Evolutionary conservation across 2,888 invertebrate species (phyloP).

Genomic region (Nematopogon swammerdamellus): DNA sequence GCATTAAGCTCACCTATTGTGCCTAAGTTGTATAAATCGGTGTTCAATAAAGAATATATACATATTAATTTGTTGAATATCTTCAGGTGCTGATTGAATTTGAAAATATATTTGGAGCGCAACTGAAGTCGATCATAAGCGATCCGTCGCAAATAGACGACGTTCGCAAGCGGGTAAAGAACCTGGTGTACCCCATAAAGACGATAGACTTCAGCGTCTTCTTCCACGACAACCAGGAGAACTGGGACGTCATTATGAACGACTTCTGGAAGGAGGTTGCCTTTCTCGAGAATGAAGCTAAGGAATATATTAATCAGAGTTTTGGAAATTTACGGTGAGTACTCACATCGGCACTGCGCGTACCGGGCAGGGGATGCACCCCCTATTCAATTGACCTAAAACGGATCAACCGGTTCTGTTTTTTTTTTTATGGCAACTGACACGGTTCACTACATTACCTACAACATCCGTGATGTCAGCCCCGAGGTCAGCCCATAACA

Average conservation of each 20-base stretch:
- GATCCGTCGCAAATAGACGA: slow-evolving; percentile 86
- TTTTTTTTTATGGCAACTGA: too few relatives aligned
- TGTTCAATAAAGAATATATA: too few relatives aligned
- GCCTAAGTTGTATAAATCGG: too few relatives aligned
- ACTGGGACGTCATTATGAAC: slow-evolving; percentile 82
- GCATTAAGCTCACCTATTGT: too few relatives aligned
- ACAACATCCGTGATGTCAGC: too few relatives aligned
- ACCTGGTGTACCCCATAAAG: slow-evolving; percentile 70
- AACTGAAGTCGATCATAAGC: slow-evolving; percentile 81
- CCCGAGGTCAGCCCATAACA: too few relatives aligned
- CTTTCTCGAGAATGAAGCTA: slow-evolving; percentile 76
- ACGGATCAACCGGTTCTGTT: too few relatives aligned
- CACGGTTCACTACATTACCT: too few relatives aligned
- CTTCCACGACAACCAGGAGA: slow-evolving; percentile 70
- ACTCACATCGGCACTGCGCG: slow-evolving; percentile 1
- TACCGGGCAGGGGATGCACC: too few relatives aligned
- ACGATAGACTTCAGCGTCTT: slow-evolving; percentile 84
- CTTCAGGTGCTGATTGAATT: slow-evolving; percentile 77
- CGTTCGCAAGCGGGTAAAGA: slow-evolving; percentile 75
- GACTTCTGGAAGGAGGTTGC: slow-evolving; percentile 73
- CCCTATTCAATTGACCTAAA: too few relatives aligned
- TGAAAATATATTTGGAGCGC: slow-evolving; percentile 84
- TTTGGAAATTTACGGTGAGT: slow-evolving; percentile 69
- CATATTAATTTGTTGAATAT: too few relatives aligned
- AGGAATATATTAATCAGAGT: slow-evolving; percentile 80